phyloP scores from a whole-genome alignment of 2,113 vertebrate species.

The Gadus macrocephalus region DNA sequence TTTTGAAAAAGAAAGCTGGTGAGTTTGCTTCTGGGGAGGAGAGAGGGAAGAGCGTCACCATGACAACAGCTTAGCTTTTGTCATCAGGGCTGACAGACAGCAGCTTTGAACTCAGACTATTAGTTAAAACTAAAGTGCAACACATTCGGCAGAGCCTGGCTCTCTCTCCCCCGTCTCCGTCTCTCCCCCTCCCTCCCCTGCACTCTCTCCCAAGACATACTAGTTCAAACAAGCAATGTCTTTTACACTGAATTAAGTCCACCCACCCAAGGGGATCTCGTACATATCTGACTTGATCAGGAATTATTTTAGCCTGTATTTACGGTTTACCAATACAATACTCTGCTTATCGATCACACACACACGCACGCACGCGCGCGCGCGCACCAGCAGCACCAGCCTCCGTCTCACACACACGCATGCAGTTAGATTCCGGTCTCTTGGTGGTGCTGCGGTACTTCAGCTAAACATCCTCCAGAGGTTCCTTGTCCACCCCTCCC shows the following conservation, averaged over 20 bases:
- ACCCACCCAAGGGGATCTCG: no score
- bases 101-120: not conserved
- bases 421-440: not conserved
- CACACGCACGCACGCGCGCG: no score
- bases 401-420: no score
- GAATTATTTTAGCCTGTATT: no score
- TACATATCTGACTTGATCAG: no score
- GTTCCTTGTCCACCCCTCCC: constrained; percentile 28
- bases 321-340: no score
- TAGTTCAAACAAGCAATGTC: no score
- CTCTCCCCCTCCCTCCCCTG: not conserved
- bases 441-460: not conserved
- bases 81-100: not conserved
- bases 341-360: no score
- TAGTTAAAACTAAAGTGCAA: not conserved
- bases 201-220: not conserved
- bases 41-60: not conserved
- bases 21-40: not conserved
- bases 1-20: not conserved
- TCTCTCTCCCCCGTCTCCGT: not conserved
- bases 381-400: no score
- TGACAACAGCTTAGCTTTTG: no score
- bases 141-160: no score
- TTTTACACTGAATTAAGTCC: no score
- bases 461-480: not conserved